Percentiles rank a stretch among this genome's conserved stretches.
Conservation (phyloP, 2,888 invertebrate species). For the Caenorhabditis imperialis region DNA sequence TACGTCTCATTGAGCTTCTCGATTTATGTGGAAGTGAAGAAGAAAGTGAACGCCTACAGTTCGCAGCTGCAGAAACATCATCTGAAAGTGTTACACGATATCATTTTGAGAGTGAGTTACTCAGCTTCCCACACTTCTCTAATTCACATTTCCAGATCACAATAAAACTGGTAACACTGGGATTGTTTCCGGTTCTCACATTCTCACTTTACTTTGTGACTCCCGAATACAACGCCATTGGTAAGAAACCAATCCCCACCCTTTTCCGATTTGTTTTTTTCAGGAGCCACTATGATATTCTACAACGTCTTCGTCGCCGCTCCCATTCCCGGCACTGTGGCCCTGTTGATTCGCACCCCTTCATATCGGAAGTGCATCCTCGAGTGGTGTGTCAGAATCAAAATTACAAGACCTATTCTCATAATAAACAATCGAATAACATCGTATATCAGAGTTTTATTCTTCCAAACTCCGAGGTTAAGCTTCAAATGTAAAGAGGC, state of each 20-base stretch:
- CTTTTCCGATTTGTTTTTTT: not conserved
- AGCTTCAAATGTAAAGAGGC: no score
- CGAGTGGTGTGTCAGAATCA: no score
- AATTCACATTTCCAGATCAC: slow-evolving; percentile 1
- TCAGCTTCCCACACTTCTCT: not conserved
- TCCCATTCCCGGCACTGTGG: slow-evolving; percentile 33
- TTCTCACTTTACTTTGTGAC: slow-evolving; percentile 16
- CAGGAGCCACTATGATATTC: slow-evolving; percentile 12
- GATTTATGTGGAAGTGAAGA: slow-evolving; percentile 20
- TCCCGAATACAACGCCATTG: slow-evolving; percentile 16
- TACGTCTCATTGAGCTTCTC: slow-evolving; percentile 9
- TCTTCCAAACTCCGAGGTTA: no score
- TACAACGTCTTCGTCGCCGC: slow-evolving; percentile 34
- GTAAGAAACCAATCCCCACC: not conserved
- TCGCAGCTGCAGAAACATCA: slow-evolving; percentile 23
- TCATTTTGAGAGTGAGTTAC: slow-evolving; percentile 14
- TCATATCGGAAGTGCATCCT: slow-evolving; percentile 11
- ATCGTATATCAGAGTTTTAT: no score
- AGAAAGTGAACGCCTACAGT: slow-evolving; percentile 21
- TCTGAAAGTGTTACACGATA: slow-evolving; percentile 25
- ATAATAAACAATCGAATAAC: no score
- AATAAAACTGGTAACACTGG: slow-evolving; percentile 20
- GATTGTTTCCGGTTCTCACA: slow-evolving; percentile 17
- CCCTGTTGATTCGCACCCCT: slow-evolving; percentile 17
- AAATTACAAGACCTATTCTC: no score